Conservation (phyloP, 2,888 invertebrate species). For the Gymnosoma rotundatum region DNA sequence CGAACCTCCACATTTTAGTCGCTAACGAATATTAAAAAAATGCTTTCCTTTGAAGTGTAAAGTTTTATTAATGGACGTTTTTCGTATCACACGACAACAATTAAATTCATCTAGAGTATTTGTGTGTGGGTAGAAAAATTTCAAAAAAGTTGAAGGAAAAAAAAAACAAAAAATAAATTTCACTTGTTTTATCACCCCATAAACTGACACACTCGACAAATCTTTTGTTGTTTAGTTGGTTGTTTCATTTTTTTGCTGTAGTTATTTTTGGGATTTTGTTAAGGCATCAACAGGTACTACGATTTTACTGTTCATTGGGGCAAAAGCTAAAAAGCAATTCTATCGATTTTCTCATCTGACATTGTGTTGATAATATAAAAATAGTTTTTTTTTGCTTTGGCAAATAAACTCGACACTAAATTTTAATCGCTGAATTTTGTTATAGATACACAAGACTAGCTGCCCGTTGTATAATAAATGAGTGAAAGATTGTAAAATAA, state of each 20-base stretch:
- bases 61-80: too few species aligned
- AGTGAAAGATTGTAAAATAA: too few species aligned
- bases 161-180: slow-evolving; percentile 19
- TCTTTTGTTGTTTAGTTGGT: neutral
- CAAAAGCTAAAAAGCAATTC: neutral
- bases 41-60: neutral
- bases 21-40: too few species aligned
- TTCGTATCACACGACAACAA: too few species aligned
- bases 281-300: slow-evolving; percentile 40
- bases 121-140: neutral
- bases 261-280: slow-evolving; percentile 36
- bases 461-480: too few species aligned
- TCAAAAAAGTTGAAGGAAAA: neutral
- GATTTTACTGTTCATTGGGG: slow-evolving; percentile 1
- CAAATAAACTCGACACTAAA: slow-evolving; percentile 14
- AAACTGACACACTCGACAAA: neutral
- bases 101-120: too few species aligned
- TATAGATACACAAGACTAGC: too few species aligned
- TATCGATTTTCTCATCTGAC: slow-evolving; percentile 40
- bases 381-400: slow-evolving; percentile 36
- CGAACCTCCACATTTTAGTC: too few species aligned
- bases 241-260: neutral
- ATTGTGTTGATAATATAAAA: slow-evolving; percentile 23
- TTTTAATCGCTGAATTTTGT: slow-evolving; percentile 24
- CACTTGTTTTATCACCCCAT: slow-evolving; percentile 5